These are phyloP conservation scores for Alauda arvensis DNA, from an alignment of 2,797 vertebrate species.

Conservation along the genomic window DNA sequence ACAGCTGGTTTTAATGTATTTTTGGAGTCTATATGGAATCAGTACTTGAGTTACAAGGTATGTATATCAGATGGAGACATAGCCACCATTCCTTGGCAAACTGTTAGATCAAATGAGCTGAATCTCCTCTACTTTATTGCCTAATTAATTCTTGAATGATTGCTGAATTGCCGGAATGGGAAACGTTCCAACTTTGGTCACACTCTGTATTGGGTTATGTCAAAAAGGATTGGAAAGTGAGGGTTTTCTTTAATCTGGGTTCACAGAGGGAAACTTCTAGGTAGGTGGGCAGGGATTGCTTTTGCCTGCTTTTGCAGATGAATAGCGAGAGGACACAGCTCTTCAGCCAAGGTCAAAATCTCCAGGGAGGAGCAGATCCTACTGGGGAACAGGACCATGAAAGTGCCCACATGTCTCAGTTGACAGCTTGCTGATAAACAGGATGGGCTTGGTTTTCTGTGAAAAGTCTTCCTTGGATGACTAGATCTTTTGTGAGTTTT, in stretches of 20 bases:
- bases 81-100: conserved; percentile 55
- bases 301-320: background rate
- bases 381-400: background rate
- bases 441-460: background rate
- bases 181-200: conserved; percentile 25
- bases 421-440: background rate
- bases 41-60: conserved; percentile 45
- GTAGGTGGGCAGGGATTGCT: conserved; percentile 35
- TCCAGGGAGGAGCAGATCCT: background rate
- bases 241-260: conserved; percentile 27
- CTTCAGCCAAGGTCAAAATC: background rate
- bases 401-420: background rate
- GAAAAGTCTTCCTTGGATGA: background rate
- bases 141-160: conserved; percentile 49
- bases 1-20: conserved; percentile 62
- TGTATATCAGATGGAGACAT: conserved; percentile 43
- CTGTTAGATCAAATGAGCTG: conserved; percentile 50
- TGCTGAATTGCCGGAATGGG: conserved; percentile 20
- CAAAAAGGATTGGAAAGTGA: conserved; percentile 8
- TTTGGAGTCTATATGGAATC: conserved; percentile 38
- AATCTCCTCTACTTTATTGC: conserved; percentile 55
- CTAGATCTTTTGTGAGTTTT: background rate
- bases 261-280: conserved; percentile 24
- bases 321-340: background rate
- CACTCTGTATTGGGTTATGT: background rate